Evolutionary conservation across 2,113 vertebrate genomes (phyloP), one percentile per base, ranked within the genome.

Genomic region (Takifugu bimaculatus): DNA sequence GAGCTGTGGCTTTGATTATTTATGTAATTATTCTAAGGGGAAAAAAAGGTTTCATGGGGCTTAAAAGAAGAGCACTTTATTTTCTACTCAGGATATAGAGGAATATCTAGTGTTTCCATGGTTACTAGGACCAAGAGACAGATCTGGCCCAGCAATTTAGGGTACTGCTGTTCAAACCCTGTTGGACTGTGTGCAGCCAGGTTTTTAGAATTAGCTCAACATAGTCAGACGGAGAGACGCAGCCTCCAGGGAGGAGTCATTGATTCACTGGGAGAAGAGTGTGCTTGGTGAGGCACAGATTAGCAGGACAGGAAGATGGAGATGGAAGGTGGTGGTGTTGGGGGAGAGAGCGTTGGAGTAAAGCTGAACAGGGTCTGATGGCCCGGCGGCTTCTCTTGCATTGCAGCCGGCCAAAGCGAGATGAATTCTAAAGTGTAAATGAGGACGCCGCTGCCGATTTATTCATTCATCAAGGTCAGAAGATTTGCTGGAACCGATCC

Each of bases 31-130:
- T 20, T 20, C 20, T 20, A 20, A 20, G 20, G 20, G 20, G 20
- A 20, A 20, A 20, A 20, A 20, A 20, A 20, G 20, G 20, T 20
- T 35, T 35, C 5, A 35, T 35, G 32, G 32, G 32, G 32, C 32
- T 20, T 35, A 39, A 39, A 39, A 39, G 11, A 39, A 39, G 29
- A 39, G 35, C 35, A 39, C n/a, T 48, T 48, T 55, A 63, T 47
- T 4, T 59, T 60, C 60, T 49, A 62, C 63, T 26, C 5, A 58
- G 53, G 61, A 74, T 53, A 60, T 67, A 42, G 62, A 63, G 13
- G 57, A 72, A 52, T 59, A 64, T 49, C 57, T 52, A 28, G 43
- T 59, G 87, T 88, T 85, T 72, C 87, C 80, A 87, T 88, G 85
- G 85, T 76, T 77, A 88, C 81, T 0, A 35, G 4, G 26, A 65